These are phyloP conservation scores for Alligator mississippiensis DNA, from an alignment of 2,113 vertebrate genomes.

Conservation along the genomic window DNA sequence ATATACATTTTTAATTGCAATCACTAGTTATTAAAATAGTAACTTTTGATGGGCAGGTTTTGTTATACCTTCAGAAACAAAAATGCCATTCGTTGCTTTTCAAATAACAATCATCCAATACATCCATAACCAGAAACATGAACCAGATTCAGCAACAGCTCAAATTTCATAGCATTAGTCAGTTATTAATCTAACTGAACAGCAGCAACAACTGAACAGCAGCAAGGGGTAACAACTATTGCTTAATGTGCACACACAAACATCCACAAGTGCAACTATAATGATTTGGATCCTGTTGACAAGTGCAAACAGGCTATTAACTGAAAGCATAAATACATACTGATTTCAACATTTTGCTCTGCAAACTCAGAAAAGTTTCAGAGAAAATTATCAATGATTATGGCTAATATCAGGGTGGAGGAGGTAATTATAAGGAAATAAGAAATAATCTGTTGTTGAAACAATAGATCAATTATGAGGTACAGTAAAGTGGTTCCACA, in stretches of 20 bases:
- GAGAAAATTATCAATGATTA: slow-evolving; percentile 44
- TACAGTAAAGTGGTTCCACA: slow-evolving; percentile 48
- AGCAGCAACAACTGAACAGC: slow-evolving; percentile 41
- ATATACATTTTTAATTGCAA: neutral
- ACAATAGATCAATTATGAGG: slow-evolving; percentile 68
- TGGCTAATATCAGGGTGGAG: slow-evolving; percentile 37
- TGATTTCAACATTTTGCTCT: neutral
- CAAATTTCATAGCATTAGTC: neutral
- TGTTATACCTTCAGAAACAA: neutral
- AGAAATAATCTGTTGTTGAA: slow-evolving; percentile 59
- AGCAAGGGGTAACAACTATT: slow-evolving; percentile 7
- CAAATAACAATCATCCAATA: slow-evolving; percentile 36
- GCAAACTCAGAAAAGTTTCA: neutral
- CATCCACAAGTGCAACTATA: neutral
- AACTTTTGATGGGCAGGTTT: neutral
- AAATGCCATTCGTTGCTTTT: neutral
- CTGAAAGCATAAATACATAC: neutral
- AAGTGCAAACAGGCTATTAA: neutral
- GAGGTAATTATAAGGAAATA: slow-evolving; percentile 61
- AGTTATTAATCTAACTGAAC: slow-evolving; percentile 30
- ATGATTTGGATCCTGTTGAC: slow-evolving; percentile 17
- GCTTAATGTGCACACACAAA: neutral
- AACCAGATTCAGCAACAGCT: neutral
- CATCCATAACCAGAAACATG: neutral
- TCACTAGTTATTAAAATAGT: slow-evolving; percentile 34